Evolutionary conservation across 2,888 invertebrate species (phyloP), one percentile per base, ranked within the genome.

Genomic region (Tridacna gigas): DNA sequence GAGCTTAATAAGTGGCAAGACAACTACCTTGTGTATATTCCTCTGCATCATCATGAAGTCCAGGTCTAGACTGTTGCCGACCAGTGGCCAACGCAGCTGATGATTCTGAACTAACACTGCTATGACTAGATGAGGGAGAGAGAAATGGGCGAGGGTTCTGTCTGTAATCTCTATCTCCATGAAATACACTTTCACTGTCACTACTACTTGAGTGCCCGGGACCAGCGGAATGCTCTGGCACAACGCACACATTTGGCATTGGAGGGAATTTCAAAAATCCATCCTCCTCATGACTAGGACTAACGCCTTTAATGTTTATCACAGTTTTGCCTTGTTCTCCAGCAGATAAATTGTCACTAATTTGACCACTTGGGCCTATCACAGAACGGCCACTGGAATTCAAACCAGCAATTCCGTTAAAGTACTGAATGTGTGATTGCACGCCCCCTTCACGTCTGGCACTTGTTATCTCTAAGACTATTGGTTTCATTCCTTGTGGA

Each of bases 61-160:
- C 91, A 28, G 90, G 90, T 22, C 89, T 82, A 15, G 87, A 87
- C 67, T 88, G 79, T 25, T 65, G 66, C 63, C 69, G 78, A 71
- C 51, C 48, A 15, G 0, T 71, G 48, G 15, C 51, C 37, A 79
- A 26, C 22, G 82, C 89, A 13, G 87, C 75, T n/a, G 90, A 89
- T 4, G 90, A 88, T 74, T 91, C 90, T 0, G 91, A 91, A 88
- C 90, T 90, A 45, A 90, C 75, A 82, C 91, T 92, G 87, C 91
- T 91, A 60, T 90, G 91, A 90, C 91, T 93, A 89, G 92, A 91
- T 25, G 90, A 89, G n/a, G 91, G 90, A 5, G 92, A 91, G 51
- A 86, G 79, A 65, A 86, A 80, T 26, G 87, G 84, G 20, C 51
- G 73, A 28, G 83, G 80, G 74, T 83, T 74, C 56, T 84, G 86